Conservation (phyloP, 2,888 invertebrate species). For the Helicoverpa assulta region DNA sequence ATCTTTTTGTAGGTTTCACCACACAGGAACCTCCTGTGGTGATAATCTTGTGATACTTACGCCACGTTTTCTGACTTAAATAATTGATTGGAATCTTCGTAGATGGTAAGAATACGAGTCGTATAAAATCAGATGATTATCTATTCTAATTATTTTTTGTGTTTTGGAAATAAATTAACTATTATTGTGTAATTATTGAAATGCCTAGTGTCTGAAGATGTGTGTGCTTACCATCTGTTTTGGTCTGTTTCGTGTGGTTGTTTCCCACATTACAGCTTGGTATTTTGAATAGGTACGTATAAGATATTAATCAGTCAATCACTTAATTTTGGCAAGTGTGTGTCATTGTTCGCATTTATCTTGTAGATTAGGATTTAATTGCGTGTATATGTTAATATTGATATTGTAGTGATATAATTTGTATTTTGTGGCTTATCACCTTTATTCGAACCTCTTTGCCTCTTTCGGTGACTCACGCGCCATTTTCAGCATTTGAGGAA, state of each 20-base stretch:
- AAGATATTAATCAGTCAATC: not conserved
- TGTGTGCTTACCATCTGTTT: no score
- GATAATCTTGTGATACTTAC: slow-evolving; percentile 28
- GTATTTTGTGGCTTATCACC: not conserved
- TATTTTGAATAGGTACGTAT: no score
- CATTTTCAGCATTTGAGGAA: not conserved
- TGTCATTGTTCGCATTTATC: slow-evolving; percentile 4
- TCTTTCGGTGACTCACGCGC: not conserved
- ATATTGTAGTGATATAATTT: not conserved
- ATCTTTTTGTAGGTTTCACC: slow-evolving; percentile 12
- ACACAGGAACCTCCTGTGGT: slow-evolving; percentile 12
- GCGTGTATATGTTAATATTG: not conserved
- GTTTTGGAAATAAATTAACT: no score
- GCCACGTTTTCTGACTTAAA: slow-evolving; percentile 4
- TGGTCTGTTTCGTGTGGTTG: not conserved
- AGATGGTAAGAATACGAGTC: no score
- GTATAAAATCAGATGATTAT: no score
- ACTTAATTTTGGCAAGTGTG: not conserved
- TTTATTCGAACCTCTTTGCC: not conserved
- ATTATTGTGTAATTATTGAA: no score
- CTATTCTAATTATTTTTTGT: no score
- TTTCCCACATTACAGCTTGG: not conserved
- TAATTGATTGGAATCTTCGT: not conserved
- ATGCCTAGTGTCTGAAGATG: no score
- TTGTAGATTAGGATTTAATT: slow-evolving; percentile 4